These are phyloP conservation scores for Papilio polytes DNA, from an alignment of 1,140 invertebrate species.

Conservation along the genomic window DNA sequence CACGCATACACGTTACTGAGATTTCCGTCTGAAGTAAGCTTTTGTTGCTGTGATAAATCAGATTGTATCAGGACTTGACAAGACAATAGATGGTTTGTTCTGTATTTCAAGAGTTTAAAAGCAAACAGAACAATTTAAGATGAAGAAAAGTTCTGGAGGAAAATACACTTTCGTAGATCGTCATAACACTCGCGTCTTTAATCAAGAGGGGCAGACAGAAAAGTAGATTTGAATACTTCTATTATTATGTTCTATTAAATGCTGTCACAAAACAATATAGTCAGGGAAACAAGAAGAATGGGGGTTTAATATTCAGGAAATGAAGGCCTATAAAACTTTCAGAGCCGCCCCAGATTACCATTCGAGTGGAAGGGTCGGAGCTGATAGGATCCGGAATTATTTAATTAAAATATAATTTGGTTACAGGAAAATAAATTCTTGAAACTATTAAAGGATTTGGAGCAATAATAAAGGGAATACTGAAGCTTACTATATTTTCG, in stretches of 20 bases:
- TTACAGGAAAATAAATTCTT: neutral
- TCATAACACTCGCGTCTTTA: too few species aligned
- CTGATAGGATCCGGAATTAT: neutral
- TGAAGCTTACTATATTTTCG: too few species aligned
- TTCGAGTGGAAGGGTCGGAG: neutral
- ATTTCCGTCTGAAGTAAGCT: conserved; percentile 17
- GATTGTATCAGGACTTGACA: conserved; percentile 8
- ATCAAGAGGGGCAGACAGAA: too few species aligned
- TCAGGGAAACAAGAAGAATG: neutral
- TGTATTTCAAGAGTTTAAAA: neutral
- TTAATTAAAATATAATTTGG: neutral
- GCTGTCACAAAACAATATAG: neutral
- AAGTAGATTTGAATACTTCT: too few species aligned
- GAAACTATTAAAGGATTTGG: neutral
- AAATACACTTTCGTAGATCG: neutral
- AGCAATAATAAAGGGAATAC: neutral
- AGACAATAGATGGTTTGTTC: conserved; percentile 10
- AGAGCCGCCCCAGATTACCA: neutral
- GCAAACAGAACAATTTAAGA: neutral
- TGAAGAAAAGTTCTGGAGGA: neutral
- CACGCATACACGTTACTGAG: conserved; percentile 28
- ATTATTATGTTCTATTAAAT: too few species aligned
- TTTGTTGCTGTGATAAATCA: conserved; percentile 28
- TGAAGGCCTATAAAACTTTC: neutral
- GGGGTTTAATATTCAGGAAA: neutral